A percentile compares a stretch with the other conserved stretches of the same genome.
Evolutionary conservation across 2,888 invertebrate species (phyloP).

Genomic region (Acrobeloides nanus): DNA sequence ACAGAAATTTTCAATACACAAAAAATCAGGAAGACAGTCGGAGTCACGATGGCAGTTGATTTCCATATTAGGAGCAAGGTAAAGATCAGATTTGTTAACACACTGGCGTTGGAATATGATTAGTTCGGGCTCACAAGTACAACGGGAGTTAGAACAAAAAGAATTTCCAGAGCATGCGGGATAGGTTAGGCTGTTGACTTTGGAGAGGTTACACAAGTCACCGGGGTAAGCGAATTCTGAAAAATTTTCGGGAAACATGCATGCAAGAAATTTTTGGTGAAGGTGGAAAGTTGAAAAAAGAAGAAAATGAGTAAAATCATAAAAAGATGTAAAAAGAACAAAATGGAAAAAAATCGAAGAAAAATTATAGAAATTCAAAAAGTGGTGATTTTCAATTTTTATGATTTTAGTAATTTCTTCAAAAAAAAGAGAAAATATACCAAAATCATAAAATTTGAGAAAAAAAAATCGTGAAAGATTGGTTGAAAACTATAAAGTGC

Average conservation of each 20-base stretch:
- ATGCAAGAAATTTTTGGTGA: background rate
- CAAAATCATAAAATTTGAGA: too few species aligned
- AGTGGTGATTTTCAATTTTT: too few species aligned
- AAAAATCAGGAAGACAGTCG: conserved; percentile 16
- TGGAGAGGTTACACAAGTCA: conserved; percentile 16
- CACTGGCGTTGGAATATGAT: conserved; percentile 13
- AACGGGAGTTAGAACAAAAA: conserved; percentile 17
- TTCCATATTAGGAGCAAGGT: too few species aligned
- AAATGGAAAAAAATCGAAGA: conserved; percentile 2
- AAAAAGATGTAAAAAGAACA: conserved; percentile 3
- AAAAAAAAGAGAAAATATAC: too few species aligned
- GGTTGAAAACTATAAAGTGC: background rate
- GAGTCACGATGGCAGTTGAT: conserved; percentile 1
- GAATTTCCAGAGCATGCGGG: conserved; percentile 24
- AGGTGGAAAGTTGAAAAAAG: background rate
- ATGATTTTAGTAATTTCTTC: too few species aligned
- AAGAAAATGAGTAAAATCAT: conserved; percentile 1
- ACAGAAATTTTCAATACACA: conserved; percentile 10
- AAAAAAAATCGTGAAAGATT: background rate
- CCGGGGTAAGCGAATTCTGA: conserved; percentile 23
- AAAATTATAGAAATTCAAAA: too few species aligned
- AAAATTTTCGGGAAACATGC: background rate
- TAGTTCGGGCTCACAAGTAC: conserved; percentile 20
- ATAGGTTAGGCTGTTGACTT: too few species aligned
- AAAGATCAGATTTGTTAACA: too few species aligned